Base-by-base conservation (phyloP, 2,113 vertebrate genomes). In the Xenopus borealis region DNA sequence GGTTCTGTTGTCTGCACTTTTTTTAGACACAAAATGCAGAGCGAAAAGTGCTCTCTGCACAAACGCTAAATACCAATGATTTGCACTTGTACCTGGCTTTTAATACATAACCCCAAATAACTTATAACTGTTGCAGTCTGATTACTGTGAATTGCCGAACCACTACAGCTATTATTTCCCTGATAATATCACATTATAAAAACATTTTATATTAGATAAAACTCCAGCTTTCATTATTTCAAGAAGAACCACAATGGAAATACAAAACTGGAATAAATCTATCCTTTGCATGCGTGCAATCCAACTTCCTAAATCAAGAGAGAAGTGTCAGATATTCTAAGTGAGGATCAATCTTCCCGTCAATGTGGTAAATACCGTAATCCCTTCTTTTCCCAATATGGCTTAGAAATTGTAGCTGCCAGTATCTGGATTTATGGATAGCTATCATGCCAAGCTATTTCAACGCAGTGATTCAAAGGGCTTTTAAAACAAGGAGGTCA, bases 301-400 rank as follows among this genome's bases (percentile, higher is more conserved):
- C 82, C 23, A 9, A 79, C 79, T 85, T 81, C 78, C 81, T 91
- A 89, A 91, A 88, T 91, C 90, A 92, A 70, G 50, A 82, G 86
- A 81, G 78, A 84, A 72, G 82, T 87, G 87, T 80, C 88, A 86
- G 82, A 81, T 85, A 83, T 86, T 87, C 81, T 80, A 76, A 85
- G 83, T 10, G 13, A 81, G 81, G 88, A 89, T 92, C 89, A 86
- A 91, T 92, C 89, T 89, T 88, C 68, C 83, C 84, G 86, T 85
- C 86, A 84, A 75, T 62, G 80, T 80, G 80, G 83, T 89, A 90
- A 91, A 88, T 86, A 87, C 84, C 66, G 71, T 82, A 88, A 92
- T 89, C 83, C 80, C 81, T 90, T 90, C 89, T 84, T 70, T 82
- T 58, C 57, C 73, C 80, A 82, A 62, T 61, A 72, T 20, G 0